Conservation (phyloP, 2,888 invertebrate species). For the Ctena decussata region DNA sequence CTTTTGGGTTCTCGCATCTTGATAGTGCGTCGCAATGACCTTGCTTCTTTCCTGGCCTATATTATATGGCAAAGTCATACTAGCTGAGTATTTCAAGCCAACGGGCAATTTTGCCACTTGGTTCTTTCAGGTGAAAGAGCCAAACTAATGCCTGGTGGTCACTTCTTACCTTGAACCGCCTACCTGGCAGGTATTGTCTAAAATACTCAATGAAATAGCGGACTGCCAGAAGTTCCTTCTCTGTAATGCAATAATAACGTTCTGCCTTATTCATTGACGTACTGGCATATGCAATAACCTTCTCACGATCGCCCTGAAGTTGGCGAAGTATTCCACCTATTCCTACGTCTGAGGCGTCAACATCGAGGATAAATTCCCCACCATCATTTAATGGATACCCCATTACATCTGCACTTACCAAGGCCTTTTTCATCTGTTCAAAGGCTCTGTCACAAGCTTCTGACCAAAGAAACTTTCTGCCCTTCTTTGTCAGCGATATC, state of each 20-base stretch:
- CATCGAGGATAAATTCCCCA: constrained; percentile 46
- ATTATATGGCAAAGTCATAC: constrained; percentile 34
- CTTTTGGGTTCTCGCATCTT: constrained; percentile 24
- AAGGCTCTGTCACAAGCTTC: background rate
- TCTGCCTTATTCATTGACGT: constrained; percentile 13
- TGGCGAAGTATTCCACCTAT: constrained; percentile 58
- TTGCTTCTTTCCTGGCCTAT: constrained; percentile 30
- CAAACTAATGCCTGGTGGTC: constrained; percentile 31
- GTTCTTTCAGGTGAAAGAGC: background rate
- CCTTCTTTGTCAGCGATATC: background rate
- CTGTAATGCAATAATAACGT: constrained; percentile 23
- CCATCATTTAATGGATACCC: constrained; percentile 14
- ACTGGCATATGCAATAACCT: constrained; percentile 26
- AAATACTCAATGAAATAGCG: constrained; percentile 20
- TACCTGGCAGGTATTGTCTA: constrained; percentile 16
- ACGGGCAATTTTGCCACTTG: constrained; percentile 6
- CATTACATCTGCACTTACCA: background rate
- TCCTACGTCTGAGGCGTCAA: constrained; percentile 50
- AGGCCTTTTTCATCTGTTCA: background rate
- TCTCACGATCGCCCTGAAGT: constrained; percentile 25
- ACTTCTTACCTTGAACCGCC: constrained; percentile 16
- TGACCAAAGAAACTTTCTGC: background rate
- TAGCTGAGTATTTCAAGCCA: constrained; percentile 27
- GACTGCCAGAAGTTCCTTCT: constrained; percentile 20
- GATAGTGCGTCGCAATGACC: constrained; percentile 34